Conservation (phyloP, 1,140 invertebrate genomes). For the Antheraea mylitta region DNA sequence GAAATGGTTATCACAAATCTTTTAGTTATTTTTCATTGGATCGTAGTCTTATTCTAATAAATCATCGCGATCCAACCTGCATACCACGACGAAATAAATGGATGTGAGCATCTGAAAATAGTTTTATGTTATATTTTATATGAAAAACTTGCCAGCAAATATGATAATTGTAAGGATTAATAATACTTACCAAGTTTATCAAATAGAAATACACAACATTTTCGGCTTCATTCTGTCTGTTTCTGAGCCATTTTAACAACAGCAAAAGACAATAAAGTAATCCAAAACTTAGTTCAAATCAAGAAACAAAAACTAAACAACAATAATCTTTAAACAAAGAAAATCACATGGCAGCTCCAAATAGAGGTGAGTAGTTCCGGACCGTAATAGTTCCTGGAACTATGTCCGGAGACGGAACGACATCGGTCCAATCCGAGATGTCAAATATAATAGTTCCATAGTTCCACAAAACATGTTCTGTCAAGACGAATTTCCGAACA, state of each 20-base stretch:
- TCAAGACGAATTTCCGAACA: no score
- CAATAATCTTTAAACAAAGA: no score
- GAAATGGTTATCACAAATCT: neutral
- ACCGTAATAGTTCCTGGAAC: no score
- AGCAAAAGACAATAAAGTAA: no score
- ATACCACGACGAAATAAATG: neutral
- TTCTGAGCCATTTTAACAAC: slow-evolving; percentile 1
- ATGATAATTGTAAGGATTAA: neutral
- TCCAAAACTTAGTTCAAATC: no score
- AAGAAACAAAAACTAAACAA: no score
- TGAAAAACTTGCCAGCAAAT: neutral
- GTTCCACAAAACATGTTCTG: no score
- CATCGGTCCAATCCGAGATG: no score
- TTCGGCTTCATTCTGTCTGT: neutral
- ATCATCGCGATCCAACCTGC: neutral
- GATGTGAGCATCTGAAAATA: neutral
- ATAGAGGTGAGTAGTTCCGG: no score
- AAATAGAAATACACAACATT: neutral
- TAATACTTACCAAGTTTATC: neutral
- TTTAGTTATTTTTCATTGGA: neutral
- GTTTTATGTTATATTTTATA: neutral
- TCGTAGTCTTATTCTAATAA: neutral
- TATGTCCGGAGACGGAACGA: no score
- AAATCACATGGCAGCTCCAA: no score
- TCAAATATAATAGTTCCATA: no score